These are phyloP conservation scores for Cataglyphis albicans DNA, from an alignment of 2,888 invertebrate species.

Conservation along the genomic window DNA sequence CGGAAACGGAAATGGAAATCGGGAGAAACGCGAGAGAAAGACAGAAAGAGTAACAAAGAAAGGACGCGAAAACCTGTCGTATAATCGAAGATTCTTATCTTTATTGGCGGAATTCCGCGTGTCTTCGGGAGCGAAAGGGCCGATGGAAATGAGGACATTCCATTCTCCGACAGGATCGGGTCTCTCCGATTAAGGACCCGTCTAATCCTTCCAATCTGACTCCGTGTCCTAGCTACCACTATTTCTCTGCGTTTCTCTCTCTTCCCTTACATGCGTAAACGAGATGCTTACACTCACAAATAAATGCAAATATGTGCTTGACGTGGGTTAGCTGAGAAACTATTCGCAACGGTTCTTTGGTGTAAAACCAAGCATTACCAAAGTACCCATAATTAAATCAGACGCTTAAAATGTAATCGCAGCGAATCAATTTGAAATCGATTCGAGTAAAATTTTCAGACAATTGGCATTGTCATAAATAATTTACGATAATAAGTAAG, in stretches of 20 bases:
- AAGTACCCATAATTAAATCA: constrained; percentile 55
- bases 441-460: background rate
- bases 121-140: constrained; percentile 77
- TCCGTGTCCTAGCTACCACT: constrained; percentile 58
- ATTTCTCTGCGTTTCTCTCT: constrained; percentile 48
- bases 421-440: constrained; percentile 10
- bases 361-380: constrained; percentile 40
- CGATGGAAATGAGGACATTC: constrained; percentile 82
- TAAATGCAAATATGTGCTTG: constrained; percentile 67
- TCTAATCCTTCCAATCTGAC: constrained; percentile 78
- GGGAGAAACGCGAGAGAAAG: background rate
- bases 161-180: constrained; percentile 78
- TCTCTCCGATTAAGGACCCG: constrained; percentile 81
- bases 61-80: constrained; percentile 57
- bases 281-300: constrained; percentile 61
- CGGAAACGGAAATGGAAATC: constrained; percentile 28
- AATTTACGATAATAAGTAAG: background rate
- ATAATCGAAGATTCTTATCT: constrained; percentile 80
- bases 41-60: background rate
- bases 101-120: constrained; percentile 80
- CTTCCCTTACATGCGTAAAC: constrained; percentile 32
- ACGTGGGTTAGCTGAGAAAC: constrained; percentile 64
- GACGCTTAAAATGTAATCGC: constrained; percentile 37
- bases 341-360: constrained; percentile 62
- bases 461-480: background rate